Evolutionary conservation across 2,888 invertebrate genomes (phyloP), one percentile per base, ranked within the genome.

Genomic region (Euspilapteryx auroguttella): DNA sequence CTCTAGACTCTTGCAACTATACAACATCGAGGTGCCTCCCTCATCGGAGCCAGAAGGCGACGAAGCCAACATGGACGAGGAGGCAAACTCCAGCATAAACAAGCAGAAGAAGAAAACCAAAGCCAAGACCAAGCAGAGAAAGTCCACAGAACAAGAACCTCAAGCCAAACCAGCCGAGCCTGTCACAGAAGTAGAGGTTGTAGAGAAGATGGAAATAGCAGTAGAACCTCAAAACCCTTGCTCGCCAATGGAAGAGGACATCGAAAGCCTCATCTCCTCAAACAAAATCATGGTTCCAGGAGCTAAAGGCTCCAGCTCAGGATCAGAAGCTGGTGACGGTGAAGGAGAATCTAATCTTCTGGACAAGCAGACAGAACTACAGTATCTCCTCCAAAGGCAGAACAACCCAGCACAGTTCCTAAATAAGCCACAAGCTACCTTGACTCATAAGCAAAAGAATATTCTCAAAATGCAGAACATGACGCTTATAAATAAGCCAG

Each of bases 1-100:
- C 49, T 57, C 1, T 59, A 90, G 90, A 50, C 76, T 90, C 39
- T 69, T 89, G n/a, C 83, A 84, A 58, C 83, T 84, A 41, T 83
- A 87, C 58, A 85, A 89, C 44, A 78, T 89, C 31, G 81, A 82
- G 42, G 65, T 80, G 7, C 79, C 81, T 36, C 84, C 82, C 1
- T 78, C 79, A 32, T 69, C 76, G 1, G 78, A 79, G 8, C 47
- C 49, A n/a, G 58, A 61, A 9, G 61, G 65, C 2, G 76, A 78
- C 31, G 79, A 79, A 2, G 34, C 40, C 0, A 38, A 37, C 0
- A 39, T 42, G 15, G 39, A 49, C 8, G 62, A 59, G 15, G 64
- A 68, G 4, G 49, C 48, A 28, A 43, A 44, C 34, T 32, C 35
- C 33, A 37, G 22, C 40, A 41, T 42, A 36, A 61, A 45, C 45